phyloP scores from a whole-genome alignment of 2,888 invertebrate species.

The Phalera bucephala region DNA sequence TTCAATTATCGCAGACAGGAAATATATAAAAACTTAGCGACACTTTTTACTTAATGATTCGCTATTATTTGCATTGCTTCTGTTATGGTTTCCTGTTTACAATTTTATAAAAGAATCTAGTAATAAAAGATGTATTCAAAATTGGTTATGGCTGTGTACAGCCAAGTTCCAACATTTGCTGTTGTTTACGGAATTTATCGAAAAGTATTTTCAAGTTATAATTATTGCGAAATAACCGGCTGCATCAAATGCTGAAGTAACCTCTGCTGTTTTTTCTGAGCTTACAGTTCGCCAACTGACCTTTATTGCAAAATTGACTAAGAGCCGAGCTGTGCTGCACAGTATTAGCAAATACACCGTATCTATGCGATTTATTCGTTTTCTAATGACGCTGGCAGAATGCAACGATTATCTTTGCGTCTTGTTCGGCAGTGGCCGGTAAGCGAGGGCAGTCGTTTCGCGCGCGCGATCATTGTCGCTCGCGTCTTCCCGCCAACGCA shows the following conservation, averaged over 20 bases:
- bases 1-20: too few species aligned
- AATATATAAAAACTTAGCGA: too few species aligned
- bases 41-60: too few species aligned
- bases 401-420: conserved; percentile 50
- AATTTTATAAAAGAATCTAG: too few species aligned
- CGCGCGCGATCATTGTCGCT: conserved; percentile 44
- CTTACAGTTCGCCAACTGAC: conserved; percentile 19
- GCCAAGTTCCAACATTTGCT: background rate
- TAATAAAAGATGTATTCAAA: too few species aligned
- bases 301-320: conserved; percentile 30
- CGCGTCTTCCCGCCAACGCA: conserved; percentile 41
- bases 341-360: conserved; percentile 59
- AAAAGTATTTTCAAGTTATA: background rate
- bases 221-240: background rate
- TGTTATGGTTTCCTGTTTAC: too few species aligned
- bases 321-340: conserved; percentile 23
- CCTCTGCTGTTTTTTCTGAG: background rate
- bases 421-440: conserved; percentile 35
- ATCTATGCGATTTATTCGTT: conserved; percentile 71
- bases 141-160: background rate
- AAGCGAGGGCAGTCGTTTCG: conserved; percentile 49
- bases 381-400: conserved; percentile 66
- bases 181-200: too few species aligned
- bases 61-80: too few species aligned
- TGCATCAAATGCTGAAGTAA: conserved; percentile 1